Evolutionary conservation across 2,113 vertebrate genomes (phyloP).

Genomic region (Jaculus jaculus): DNA sequence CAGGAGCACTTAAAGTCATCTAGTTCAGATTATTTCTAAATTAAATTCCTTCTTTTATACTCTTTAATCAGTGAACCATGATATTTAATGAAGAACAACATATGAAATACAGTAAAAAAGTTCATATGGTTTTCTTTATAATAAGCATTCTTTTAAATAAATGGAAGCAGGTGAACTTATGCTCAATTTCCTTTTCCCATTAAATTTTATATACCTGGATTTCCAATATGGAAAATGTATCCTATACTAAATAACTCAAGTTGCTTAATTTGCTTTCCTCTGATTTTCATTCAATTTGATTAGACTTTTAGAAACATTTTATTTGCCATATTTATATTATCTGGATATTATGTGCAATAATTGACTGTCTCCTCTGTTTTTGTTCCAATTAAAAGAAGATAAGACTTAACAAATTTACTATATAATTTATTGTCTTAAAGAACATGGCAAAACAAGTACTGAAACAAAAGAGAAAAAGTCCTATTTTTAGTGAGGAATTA

Average conservation of each 20-base stretch:
- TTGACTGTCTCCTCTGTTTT: neutral
- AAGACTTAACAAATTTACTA: constrained; percentile 5
- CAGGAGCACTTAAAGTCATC: neutral
- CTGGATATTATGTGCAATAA: neutral
- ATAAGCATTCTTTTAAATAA: neutral
- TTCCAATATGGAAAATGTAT: neutral
- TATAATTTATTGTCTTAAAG: neutral
- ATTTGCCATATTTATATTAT: neutral
- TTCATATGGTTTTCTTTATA: neutral
- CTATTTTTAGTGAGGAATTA: constrained; percentile 6
- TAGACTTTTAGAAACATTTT: neutral
- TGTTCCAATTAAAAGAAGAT: constrained; percentile 35
- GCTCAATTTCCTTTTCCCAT: neutral
- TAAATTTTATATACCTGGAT: neutral
- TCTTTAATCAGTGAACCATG: neutral
- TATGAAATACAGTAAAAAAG: neutral
- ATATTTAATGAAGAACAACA: neutral
- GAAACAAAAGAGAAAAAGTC: neutral
- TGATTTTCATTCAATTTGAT: neutral
- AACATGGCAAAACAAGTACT: neutral
- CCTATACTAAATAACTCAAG: neutral
- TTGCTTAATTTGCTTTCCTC: neutral
- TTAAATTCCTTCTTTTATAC: neutral
- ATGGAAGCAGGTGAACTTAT: neutral
- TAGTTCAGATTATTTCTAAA: neutral